Percentiles rank a stretch among this genome's conserved stretches.
These are phyloP conservation scores for Drosophila auraria DNA, from an alignment of 1,140 invertebrate species.

Conservation along the genomic window DNA sequence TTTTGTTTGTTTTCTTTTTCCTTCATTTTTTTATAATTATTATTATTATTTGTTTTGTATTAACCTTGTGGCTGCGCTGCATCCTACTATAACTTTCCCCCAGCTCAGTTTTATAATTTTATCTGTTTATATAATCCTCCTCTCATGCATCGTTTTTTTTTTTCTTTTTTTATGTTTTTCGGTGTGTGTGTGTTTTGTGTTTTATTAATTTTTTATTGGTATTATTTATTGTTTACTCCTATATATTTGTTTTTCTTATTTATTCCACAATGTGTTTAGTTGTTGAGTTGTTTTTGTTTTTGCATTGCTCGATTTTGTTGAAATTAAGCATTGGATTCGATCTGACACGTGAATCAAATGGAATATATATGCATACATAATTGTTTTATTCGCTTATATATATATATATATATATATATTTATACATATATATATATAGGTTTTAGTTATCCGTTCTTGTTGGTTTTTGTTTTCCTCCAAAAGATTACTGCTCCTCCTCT, in stretches of 20 bases:
- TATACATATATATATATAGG: slow-evolving; percentile 8
- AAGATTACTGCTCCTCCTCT: background rate
- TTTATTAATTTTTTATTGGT: slow-evolving; percentile 43
- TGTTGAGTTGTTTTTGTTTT: slow-evolving; percentile 42
- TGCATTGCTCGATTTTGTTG: slow-evolving; percentile 28
- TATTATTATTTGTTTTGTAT: slow-evolving; percentile 38
- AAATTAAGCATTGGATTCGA: slow-evolving; percentile 53
- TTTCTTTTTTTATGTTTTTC: slow-evolving; percentile 11
- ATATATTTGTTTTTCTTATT: slow-evolving; percentile 33
- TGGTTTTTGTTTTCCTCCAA: background rate
- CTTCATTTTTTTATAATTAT: slow-evolving; percentile 30
- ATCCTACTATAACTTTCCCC: slow-evolving; percentile 25
- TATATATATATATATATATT: slow-evolving; percentile 31
- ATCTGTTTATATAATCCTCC: slow-evolving; percentile 33
- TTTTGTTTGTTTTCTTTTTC: slow-evolving; percentile 27
- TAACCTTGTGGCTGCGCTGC: slow-evolving; percentile 50
- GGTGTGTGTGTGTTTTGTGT: slow-evolving; percentile 38
- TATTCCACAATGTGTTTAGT: slow-evolving; percentile 51
- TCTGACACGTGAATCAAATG: slow-evolving; percentile 54
- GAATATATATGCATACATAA: slow-evolving; percentile 54
- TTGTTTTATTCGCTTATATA: slow-evolving; percentile 43
- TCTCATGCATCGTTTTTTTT: slow-evolving; percentile 14
- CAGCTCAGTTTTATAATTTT: slow-evolving; percentile 35
- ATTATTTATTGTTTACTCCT: slow-evolving; percentile 37
- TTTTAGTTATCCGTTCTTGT: slow-evolving; percentile 19